phyloP scores from a whole-genome alignment of 1,140 invertebrate genomes.

The Tetragnatha versicolor region DNA sequence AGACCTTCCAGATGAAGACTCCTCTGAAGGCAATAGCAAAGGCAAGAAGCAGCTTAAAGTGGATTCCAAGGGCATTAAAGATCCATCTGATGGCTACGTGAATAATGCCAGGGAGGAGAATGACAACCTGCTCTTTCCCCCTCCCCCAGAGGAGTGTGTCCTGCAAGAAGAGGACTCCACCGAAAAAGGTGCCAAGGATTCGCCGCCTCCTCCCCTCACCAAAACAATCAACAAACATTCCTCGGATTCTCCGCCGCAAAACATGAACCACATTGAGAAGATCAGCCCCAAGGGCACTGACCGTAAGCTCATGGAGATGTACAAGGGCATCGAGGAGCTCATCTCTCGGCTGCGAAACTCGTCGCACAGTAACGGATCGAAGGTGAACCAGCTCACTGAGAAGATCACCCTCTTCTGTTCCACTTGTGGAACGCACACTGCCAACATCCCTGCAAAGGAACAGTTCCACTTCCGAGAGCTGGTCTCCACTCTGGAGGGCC shows the following conservation, averaged over 20 bases:
- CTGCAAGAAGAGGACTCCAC: slow-evolving; percentile 56
- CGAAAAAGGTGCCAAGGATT: slow-evolving; percentile 58
- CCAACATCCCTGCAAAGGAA: slow-evolving; percentile 80
- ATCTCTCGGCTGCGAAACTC: slow-evolving; percentile 48
- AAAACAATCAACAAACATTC: slow-evolving; percentile 31
- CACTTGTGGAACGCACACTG: slow-evolving; percentile 76
- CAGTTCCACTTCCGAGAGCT: slow-evolving; percentile 89
- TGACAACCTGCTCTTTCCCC: slow-evolving; percentile 45
- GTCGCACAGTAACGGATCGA: slow-evolving; percentile 61
- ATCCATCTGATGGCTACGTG: slow-evolving; percentile 4
- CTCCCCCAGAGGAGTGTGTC: slow-evolving; percentile 57
- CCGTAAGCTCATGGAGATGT: slow-evolving; percentile 53
- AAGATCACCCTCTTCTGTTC: slow-evolving; percentile 77
- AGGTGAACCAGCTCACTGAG: slow-evolving; percentile 79
- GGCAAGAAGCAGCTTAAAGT: slow-evolving; percentile 21
- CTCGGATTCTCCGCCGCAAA: slow-evolving; percentile 41
- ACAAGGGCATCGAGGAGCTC: slow-evolving; percentile 58
- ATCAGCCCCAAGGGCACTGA: slow-evolving; percentile 8
- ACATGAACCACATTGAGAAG: slow-evolving; percentile 16
- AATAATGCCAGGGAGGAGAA: slow-evolving; percentile 44
- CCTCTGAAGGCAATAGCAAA: slow-evolving; percentile 52
- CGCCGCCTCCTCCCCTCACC: slow-evolving; percentile 40
- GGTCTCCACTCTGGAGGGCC: slow-evolving; percentile 78
- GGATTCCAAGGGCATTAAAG: slow-evolving; percentile 6
- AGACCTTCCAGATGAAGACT: slow-evolving; percentile 45